Evolutionary conservation across 2,797 vertebrate species (phyloP).

Genomic region (Knipowitschia caucasica): DNA sequence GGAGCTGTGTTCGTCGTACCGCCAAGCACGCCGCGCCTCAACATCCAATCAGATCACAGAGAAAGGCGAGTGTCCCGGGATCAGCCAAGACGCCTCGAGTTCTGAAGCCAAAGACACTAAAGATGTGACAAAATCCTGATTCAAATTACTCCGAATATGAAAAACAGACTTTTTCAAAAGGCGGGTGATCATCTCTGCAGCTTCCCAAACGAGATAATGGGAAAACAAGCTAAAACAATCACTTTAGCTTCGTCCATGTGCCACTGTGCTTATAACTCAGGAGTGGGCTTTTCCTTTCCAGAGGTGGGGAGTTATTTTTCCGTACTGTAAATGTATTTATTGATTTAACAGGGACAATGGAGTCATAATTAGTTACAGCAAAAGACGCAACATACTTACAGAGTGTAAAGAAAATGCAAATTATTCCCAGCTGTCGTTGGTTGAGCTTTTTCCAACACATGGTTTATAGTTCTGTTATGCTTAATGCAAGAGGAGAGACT

Average conservation of each 20-base stretch:
- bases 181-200: slow-evolving; percentile 21
- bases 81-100: slow-evolving; percentile 16
- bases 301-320: slow-evolving; percentile 4
- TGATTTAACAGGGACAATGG: too few species aligned
- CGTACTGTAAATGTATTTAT: too few species aligned
- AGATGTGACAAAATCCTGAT: slow-evolving; percentile 18
- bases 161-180: slow-evolving; percentile 22
- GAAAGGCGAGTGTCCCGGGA: slow-evolving; percentile 25
- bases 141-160: slow-evolving; percentile 29
- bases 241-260: slow-evolving; percentile 29
- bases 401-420: too few species aligned
- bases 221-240: slow-evolving; percentile 24
- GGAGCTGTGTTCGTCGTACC: slow-evolving; percentile 69
- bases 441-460: too few species aligned
- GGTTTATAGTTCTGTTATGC: too few species aligned
- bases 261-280: slow-evolving; percentile 55
- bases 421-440: too few species aligned
- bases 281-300: slow-evolving; percentile 14
- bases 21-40: slow-evolving; percentile 49
- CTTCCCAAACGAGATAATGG: slow-evolving; percentile 12
- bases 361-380: too few species aligned
- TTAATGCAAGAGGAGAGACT: too few species aligned
- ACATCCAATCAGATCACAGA: slow-evolving; percentile 41
- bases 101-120: slow-evolving; percentile 18
- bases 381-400: too few species aligned